Percentiles rank a stretch among this genome's conserved stretches.
phyloP scores from a whole-genome alignment of 2,113 vertebrate genomes.

The Prionailurus viverrinus region DNA sequence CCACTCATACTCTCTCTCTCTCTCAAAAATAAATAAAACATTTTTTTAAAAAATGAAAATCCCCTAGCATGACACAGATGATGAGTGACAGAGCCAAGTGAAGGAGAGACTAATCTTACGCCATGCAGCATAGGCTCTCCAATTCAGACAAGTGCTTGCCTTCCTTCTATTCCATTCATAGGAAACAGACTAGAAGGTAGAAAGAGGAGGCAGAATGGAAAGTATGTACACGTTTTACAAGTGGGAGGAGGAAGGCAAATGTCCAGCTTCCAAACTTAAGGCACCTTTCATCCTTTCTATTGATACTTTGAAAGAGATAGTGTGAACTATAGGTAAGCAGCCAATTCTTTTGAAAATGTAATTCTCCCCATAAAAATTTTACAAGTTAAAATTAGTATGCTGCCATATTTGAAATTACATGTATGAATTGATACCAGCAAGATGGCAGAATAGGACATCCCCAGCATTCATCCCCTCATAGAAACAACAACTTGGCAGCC shows the following conservation, averaged over 20 bases:
- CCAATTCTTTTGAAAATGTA: background rate
- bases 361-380: background rate
- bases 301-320: background rate
- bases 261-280: background rate
- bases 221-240: background rate
- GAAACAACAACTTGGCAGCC: background rate
- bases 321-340: background rate
- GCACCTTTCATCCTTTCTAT: background rate
- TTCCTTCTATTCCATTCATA: background rate
- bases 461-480: background rate
- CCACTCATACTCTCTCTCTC: too few species aligned
- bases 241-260: background rate
- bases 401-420: background rate
- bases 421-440: background rate
- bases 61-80: background rate
- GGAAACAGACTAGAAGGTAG: background rate
- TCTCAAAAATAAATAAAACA: too few species aligned
- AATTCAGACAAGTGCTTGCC: background rate
- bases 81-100: background rate
- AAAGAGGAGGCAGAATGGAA: background rate
- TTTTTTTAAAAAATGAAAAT: background rate
- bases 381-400: background rate
- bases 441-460: background rate
- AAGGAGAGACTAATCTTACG: fast-evolving
- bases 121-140: background rate